These are phyloP conservation scores for Falcaria lacertinaria DNA, from an alignment of 2,888 invertebrate species.

Conservation along the genomic window DNA sequence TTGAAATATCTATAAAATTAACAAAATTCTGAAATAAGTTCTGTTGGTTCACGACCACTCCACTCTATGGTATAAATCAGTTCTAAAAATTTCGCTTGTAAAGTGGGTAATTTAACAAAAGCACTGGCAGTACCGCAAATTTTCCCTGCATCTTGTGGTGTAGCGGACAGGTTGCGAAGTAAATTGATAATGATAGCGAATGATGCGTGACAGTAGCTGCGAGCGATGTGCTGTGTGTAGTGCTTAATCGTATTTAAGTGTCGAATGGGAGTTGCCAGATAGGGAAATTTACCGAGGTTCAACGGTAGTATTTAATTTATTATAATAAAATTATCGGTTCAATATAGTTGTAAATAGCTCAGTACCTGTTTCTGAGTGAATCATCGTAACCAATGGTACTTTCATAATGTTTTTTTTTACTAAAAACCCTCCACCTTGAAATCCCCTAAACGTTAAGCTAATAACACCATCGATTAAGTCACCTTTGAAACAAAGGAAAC, in stretches of 20 bases:
- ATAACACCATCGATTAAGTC: no score
- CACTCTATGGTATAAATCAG: no score
- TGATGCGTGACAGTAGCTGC: conserved; percentile 74
- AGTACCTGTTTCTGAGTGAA: no score
- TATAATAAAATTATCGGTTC: background rate
- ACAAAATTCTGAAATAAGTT: no score
- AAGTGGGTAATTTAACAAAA: conserved; percentile 23
- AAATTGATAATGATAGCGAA: conserved; percentile 76
- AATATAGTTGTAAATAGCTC: no score
- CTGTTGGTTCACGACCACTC: no score
- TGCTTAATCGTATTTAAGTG: conserved; percentile 46
- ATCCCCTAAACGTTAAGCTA: no score
- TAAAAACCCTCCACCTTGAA: no score
- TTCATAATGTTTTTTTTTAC: no score
- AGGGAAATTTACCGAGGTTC: conserved; percentile 9
- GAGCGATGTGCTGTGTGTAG: conserved; percentile 54
- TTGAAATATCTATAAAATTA: no score
- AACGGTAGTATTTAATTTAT: background rate
- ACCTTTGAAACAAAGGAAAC: no score
- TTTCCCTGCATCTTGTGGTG: conserved; percentile 43
- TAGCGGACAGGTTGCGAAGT: conserved; percentile 50
- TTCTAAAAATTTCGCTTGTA: conserved; percentile 20
- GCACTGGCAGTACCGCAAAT: conserved; percentile 44
- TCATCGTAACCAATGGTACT: no score
- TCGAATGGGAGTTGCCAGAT: conserved; percentile 33